Base-by-base conservation (phyloP, 2,113 vertebrate genomes). In the Galeopterus variegatus region DNA sequence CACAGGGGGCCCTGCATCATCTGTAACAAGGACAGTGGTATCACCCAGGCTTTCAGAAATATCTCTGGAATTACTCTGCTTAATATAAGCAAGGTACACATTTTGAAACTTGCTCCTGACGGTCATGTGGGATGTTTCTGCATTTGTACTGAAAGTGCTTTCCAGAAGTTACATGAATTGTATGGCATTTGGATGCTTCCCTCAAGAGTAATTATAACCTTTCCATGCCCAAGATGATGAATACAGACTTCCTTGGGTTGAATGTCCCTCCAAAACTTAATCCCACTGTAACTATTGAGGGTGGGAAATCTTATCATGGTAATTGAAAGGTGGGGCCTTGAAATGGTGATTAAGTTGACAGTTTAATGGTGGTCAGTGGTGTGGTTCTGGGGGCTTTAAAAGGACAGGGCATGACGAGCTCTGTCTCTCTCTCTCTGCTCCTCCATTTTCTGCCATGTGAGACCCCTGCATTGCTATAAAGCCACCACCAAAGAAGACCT, bases 171-270 rank as follows among this genome's bases (percentile, higher is more conserved):
- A 97, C 99, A 99, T 24, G 99, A 99, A 0, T 97, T 99, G 48
- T 99, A 99, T 1, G 99, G 99, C 97, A 99, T 99, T 81, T 99
- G 99, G 99, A 99, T 1, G 98, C 99, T 41, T 98, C 99, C 26
- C 99, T 99, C 58, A 99, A 99, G 99, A 97, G 98, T 0, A 98
- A 99, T 98, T 99, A 99, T 96, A 99, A 99, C 97, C 98, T 99
- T 97, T 99, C 99, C 1, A 99, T 99, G 99, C 99, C 99, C 97
- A 99, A 99, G 98, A 99, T 99, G 99, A 99, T 99, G 96, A 99
- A 99, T 95, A 99, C 99, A 58, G 41, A 41, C 41, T 41, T 41
- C 41, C 41, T 41, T 41, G 41, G 41, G 41, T 41, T 41, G 41
- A 41, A 41, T 41, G 41, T 41, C 41, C 41, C 41, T 41, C 41